These are phyloP conservation scores for Bombus turneri DNA, from an alignment of 1,140 invertebrate species.

Conservation along the genomic window DNA sequence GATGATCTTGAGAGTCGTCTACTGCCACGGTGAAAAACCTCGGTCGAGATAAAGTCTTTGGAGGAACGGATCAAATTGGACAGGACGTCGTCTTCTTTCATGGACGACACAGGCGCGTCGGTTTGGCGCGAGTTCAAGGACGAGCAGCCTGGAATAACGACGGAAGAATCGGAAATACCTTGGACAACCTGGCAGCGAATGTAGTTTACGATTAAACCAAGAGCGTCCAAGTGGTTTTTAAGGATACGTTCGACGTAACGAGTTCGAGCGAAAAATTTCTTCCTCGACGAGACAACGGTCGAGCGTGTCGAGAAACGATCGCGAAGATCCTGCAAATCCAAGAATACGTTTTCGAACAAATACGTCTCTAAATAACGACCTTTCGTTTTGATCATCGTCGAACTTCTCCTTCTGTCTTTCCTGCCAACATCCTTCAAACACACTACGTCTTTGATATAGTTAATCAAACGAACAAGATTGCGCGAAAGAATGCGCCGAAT, in stretches of 20 bases:
- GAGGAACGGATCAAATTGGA: constrained; percentile 49
- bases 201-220: constrained; percentile 35
- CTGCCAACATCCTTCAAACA: no score
- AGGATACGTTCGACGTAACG: constrained; percentile 52
- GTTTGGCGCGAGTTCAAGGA: constrained; percentile 3
- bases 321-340: constrained; percentile 1
- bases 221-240: constrained; percentile 37
- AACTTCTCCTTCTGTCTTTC: background rate
- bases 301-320: background rate
- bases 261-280: constrained; percentile 21
- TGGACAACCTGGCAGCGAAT: constrained; percentile 31
- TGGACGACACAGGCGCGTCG: background rate
- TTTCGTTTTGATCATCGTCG: constrained; percentile 29
- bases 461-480: constrained; percentile 18
- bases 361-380: constrained; percentile 64
- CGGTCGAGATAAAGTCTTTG: constrained; percentile 50
- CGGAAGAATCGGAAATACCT: constrained; percentile 18
- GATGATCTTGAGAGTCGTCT: constrained; percentile 48
- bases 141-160: background rate
- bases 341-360: background rate
- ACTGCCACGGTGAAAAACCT: constrained; percentile 60
- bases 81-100: background rate
- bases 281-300: constrained; percentile 6
- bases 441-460: background rate
- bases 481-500: constrained; percentile 36